Percentiles rank a stretch among this genome's conserved stretches.
phyloP scores from a whole-genome alignment of 2,797 vertebrate species.

The Notoglanidium macrostoma region DNA sequence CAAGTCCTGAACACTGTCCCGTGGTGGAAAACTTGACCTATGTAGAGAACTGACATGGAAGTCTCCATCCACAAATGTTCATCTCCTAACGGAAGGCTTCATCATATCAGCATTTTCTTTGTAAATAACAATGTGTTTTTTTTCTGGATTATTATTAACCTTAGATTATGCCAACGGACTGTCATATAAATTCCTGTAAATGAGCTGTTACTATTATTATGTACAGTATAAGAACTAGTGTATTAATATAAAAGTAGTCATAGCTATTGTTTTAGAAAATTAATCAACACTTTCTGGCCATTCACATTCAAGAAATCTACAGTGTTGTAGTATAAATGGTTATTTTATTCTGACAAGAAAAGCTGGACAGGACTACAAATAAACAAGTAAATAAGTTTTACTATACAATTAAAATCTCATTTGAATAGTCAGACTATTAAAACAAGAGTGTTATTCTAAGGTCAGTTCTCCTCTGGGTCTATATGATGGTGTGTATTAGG shows the following conservation, averaged over 20 bases:
- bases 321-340: background rate
- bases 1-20: background rate
- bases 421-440: background rate
- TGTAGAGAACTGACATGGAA: background rate
- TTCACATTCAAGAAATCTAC: background rate
- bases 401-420: background rate
- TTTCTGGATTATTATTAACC: background rate
- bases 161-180: background rate
- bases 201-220: background rate
- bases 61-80: background rate
- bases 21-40: background rate
- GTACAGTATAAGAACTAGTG: background rate
- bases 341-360: background rate
- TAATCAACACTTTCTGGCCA: background rate
- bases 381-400: constrained; percentile 6
- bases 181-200: background rate
- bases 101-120: background rate
- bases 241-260: background rate
- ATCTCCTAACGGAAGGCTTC: background rate
- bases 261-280: background rate
- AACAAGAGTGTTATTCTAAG: background rate
- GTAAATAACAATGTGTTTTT: background rate
- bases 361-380: background rate
- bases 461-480: background rate
- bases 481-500: background rate